Conservation (phyloP, 2,113 vertebrate species). For the Holacanthus passer region DNA sequence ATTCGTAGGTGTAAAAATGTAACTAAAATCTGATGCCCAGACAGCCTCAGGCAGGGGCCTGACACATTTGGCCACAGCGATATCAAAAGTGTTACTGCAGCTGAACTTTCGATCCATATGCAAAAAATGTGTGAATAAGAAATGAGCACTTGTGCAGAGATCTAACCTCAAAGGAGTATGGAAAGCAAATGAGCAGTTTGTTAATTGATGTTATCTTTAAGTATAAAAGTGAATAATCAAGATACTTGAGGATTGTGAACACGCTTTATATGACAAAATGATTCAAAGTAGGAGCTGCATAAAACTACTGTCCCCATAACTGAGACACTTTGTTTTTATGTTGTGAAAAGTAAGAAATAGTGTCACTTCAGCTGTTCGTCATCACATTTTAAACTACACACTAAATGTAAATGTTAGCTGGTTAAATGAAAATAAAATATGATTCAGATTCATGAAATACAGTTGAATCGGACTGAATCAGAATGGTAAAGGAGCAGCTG, state of each 20-base stretch:
- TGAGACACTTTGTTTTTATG: background rate
- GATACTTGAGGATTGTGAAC: too few species aligned
- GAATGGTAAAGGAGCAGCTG: background rate
- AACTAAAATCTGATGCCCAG: background rate
- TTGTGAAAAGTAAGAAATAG: background rate
- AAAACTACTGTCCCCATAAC: background rate
- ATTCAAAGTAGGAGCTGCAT: constrained; percentile 4
- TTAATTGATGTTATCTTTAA: background rate
- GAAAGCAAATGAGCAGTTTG: background rate
- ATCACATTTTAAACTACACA: background rate
- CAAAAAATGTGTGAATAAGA: background rate
- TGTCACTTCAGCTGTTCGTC: too few species aligned
- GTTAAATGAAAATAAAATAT: background rate
- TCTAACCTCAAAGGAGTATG: background rate
- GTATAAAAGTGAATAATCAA: background rate
- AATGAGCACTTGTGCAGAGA: background rate
- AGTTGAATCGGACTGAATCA: constrained; percentile 2
- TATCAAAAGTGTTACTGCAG: background rate
- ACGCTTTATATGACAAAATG: background rate
- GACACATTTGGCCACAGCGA: background rate
- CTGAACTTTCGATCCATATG: background rate
- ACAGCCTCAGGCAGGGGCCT: background rate
- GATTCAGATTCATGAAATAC: background rate
- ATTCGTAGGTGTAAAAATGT: constrained; percentile 3
- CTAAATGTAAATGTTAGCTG: background rate